A percentile compares a stretch with the other conserved stretches of the same genome.
Evolutionary conservation across 2,797 vertebrate species (phyloP).

Genomic region (Eulemur mongoz): DNA sequence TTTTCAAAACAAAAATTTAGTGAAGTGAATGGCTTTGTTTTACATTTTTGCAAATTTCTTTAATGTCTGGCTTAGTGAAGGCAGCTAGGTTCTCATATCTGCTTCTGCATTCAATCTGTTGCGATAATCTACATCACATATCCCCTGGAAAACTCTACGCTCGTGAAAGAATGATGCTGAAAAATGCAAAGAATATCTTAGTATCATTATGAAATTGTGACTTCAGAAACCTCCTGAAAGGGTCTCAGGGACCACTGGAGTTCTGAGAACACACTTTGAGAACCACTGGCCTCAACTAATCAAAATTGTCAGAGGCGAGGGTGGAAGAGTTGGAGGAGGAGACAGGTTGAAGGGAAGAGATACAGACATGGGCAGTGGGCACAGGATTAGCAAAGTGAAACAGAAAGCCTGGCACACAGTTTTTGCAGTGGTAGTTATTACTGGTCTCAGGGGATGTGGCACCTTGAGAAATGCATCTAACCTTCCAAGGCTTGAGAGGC

Average conservation of each 20-base stretch:
- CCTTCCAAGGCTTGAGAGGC: neutral
- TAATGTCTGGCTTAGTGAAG: neutral
- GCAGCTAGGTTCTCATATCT: neutral
- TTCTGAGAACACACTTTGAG: neutral
- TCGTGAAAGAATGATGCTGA: neutral
- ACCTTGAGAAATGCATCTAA: neutral
- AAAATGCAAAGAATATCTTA: neutral
- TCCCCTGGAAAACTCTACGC: neutral
- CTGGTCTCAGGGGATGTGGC: neutral
- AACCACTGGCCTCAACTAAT: neutral
- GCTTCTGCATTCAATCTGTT: neutral
- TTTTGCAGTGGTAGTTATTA: neutral
- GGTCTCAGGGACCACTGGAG: neutral
- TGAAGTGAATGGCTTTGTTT: neutral
- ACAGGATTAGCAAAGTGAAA: neutral
- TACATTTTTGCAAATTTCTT: constrained; percentile 15
- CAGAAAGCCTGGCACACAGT: neutral
- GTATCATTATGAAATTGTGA: neutral
- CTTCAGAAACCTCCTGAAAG: neutral
- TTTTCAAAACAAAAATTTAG: neutral
- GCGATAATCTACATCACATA: neutral
- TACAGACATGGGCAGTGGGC: neutral
- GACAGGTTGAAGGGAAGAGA: neutral
- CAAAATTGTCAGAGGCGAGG: neutral
- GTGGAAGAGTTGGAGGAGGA: neutral